Conservation (phyloP, 2,113 vertebrate species). For the Otolemur garnettii region DNA sequence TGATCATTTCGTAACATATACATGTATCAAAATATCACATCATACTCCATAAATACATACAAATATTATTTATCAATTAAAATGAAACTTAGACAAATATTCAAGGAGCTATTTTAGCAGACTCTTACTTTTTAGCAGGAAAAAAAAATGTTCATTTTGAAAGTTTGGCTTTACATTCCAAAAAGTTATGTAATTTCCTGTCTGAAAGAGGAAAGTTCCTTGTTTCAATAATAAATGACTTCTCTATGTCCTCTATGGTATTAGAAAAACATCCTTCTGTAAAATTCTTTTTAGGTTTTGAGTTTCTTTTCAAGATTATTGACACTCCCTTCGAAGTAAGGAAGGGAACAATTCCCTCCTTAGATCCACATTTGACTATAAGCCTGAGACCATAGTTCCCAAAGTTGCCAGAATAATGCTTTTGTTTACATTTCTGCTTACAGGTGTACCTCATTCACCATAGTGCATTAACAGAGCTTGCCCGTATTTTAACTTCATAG, state of each 20-base stretch:
- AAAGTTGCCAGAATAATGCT: not conserved
- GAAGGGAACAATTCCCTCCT: not conserved
- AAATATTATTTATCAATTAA: not conserved
- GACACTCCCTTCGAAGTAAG: not conserved
- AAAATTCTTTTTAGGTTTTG: constrained; percentile 54
- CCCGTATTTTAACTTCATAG: not conserved
- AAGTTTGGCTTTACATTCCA: constrained; percentile 59
- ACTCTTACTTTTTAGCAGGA: not conserved
- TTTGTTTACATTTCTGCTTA: not conserved
- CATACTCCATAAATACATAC: not conserved
- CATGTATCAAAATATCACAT: not conserved
- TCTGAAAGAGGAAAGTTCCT: constrained; percentile 33
- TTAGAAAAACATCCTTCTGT: constrained; percentile 63
- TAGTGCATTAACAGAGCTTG: not conserved
- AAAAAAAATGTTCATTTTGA: constrained; percentile 58
- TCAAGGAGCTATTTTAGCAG: constrained; percentile 2
- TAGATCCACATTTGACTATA: not conserved
- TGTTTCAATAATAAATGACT: constrained; percentile 63
- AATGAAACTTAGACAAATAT: not conserved
- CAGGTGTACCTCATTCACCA: not conserved
- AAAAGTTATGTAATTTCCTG: constrained; percentile 64
- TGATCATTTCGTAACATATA: not conserved
- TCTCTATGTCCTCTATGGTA: constrained; percentile 6
- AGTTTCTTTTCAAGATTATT: constrained; percentile 28
- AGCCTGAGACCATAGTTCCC: not conserved